Conservation (phyloP, 2,888 invertebrate species). For the Parascotia fuliginaria region DNA sequence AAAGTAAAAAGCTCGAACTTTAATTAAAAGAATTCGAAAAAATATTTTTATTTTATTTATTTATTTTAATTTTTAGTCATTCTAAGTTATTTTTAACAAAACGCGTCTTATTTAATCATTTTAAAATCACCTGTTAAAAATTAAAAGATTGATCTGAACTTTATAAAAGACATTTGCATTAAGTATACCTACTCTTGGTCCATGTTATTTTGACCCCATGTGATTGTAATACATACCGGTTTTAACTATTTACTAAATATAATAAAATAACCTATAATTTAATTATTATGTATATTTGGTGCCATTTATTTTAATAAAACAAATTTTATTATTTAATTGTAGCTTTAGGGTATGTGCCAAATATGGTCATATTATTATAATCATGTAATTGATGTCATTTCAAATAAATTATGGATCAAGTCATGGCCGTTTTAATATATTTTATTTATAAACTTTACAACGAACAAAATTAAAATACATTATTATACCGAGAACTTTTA, state of each 20-base stretch:
- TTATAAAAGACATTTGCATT: neutral
- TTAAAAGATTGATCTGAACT: neutral
- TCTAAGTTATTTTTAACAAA: too few relatives aligned
- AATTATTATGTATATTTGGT: slow-evolving; percentile 32
- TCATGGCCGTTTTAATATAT: neutral
- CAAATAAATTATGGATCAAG: slow-evolving; percentile 30
- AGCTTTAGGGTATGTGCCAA: slow-evolving; percentile 20
- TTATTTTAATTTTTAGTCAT: too few relatives aligned
- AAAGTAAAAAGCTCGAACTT: too few relatives aligned
- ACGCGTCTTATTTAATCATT: too few relatives aligned
- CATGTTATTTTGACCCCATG: neutral
- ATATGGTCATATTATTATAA: slow-evolving; percentile 22
- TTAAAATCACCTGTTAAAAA: too few relatives aligned
- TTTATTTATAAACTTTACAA: too few relatives aligned
- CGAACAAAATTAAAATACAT: too few relatives aligned
- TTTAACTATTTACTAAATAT: neutral
- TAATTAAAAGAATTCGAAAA: too few relatives aligned
- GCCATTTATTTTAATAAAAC: slow-evolving; percentile 47
- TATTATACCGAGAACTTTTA: too few relatives aligned
- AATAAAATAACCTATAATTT: neutral
- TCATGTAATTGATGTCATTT: slow-evolving; percentile 21
- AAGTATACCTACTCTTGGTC: neutral
- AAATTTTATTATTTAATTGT: slow-evolving; percentile 26
- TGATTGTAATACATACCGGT: neutral
- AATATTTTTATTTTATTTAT: too few relatives aligned